Percentiles rank a stretch among this genome's conserved stretches.
Evolutionary conservation across 2,888 invertebrate species (phyloP).

Genomic region (Danaus chrysippus): DNA sequence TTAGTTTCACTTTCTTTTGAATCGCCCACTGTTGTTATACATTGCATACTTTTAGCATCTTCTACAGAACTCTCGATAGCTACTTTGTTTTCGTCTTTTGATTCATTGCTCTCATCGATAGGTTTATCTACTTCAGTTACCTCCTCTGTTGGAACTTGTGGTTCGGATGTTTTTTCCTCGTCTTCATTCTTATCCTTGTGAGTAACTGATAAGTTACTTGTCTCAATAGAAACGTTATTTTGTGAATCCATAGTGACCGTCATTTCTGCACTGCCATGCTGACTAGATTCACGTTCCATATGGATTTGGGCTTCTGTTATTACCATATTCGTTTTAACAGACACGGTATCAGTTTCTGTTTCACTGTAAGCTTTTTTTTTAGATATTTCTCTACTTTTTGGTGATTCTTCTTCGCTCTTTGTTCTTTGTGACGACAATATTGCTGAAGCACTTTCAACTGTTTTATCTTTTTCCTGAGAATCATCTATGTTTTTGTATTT

Average conservation of each 20-base stretch:
- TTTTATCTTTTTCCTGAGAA: slow-evolving; percentile 38
- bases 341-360: slow-evolving; percentile 71
- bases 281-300: slow-evolving; percentile 65
- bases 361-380: slow-evolving; percentile 63
- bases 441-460: slow-evolving; percentile 29
- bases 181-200: slow-evolving; percentile 54
- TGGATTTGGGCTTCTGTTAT: slow-evolving; percentile 77
- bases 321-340: slow-evolving; percentile 72
- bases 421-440: slow-evolving; percentile 5
- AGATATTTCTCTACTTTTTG: slow-evolving; percentile 44
- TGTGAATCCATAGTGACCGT: slow-evolving; percentile 66
- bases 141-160: not conserved
- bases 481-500: slow-evolving; percentile 58
- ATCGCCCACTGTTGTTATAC: slow-evolving; percentile 11
- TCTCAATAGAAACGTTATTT: slow-evolving; percentile 70
- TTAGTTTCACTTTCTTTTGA: slow-evolving; percentile 11
- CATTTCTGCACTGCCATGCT: slow-evolving; percentile 67
- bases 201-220: slow-evolving; percentile 58
- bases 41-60: slow-evolving; percentile 9
- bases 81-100: not conserved
- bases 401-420: slow-evolving; percentile 40
- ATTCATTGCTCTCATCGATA: not conserved
- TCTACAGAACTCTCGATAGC: not conserved
- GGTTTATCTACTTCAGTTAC: slow-evolving; percentile 14
- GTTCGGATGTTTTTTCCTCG: slow-evolving; percentile 33